A percentile compares a stretch with the other conserved stretches of the same genome.
phyloP scores from a whole-genome alignment of 1,140 invertebrate species.

The Drosophila navojoa region DNA sequence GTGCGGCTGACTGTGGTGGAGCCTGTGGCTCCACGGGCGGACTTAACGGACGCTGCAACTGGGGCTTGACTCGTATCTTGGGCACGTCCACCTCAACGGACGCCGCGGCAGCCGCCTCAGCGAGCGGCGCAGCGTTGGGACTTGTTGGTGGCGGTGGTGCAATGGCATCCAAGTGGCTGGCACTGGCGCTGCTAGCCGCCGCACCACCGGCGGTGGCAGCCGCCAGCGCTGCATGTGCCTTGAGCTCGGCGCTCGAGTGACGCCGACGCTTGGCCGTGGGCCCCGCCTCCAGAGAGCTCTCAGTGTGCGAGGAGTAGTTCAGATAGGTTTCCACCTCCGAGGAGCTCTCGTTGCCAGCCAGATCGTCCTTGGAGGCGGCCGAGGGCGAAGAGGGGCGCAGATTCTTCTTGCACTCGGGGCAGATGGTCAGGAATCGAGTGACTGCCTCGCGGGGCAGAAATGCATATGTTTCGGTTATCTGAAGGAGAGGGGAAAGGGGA shows the following conservation, averaged over 20 bases:
- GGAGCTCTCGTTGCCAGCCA: conserved; percentile 76
- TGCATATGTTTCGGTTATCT: conserved; percentile 98
- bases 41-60: conserved; percentile 75
- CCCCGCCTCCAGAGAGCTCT: conserved; percentile 77
- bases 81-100: conserved; percentile 54
- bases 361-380: conserved; percentile 55
- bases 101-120: conserved; percentile 33
- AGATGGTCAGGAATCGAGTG: conserved; percentile 96
- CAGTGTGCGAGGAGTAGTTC: conserved; percentile 80
- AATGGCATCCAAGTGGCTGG: conserved; percentile 49
- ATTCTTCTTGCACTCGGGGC: conserved; percentile 95
- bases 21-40: conserved; percentile 38
- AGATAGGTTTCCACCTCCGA: conserved; percentile 77
- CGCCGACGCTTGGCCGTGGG: conserved; percentile 69
- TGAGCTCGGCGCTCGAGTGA: conserved; percentile 71
- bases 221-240: conserved; percentile 33
- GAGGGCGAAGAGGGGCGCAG: conserved; percentile 89
- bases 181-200: conserved; percentile 36
- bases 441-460: conserved; percentile 97
- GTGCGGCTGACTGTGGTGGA: background rate
- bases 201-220: background rate
- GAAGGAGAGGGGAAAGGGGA: background rate
- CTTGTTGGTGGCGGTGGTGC: conserved; percentile 13
- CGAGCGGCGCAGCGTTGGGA: conserved; percentile 1
- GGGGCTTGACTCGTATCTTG: conserved; percentile 72